Conservation (phyloP, 2,888 invertebrate genomes). For the Vanessa cardui region DNA sequence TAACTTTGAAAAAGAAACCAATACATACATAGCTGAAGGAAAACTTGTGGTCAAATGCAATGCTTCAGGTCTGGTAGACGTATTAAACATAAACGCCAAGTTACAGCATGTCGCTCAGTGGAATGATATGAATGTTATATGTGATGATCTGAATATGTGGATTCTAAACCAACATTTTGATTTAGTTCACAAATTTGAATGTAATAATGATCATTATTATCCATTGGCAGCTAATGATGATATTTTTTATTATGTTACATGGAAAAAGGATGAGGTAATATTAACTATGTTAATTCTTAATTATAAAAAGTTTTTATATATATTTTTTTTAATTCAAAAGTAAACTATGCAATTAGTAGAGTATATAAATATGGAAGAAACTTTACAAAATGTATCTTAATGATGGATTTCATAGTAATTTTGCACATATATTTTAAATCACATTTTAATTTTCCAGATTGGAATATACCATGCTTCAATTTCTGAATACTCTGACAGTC, state of each 20-base stretch:
- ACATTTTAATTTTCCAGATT: slow-evolving; percentile 44
- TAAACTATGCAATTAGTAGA: background rate
- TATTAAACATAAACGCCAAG: slow-evolving; percentile 43
- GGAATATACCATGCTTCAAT: slow-evolving; percentile 47
- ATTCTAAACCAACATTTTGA: slow-evolving; percentile 56
- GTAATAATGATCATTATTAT: slow-evolving; percentile 50
- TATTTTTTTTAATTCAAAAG: background rate
- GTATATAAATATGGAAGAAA: too few relatives aligned
- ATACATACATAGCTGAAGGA: slow-evolving; percentile 50
- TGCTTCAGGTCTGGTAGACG: slow-evolving; percentile 57
- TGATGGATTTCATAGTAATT: too few relatives aligned
- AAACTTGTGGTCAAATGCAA: slow-evolving; percentile 55
- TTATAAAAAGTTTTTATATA: background rate
- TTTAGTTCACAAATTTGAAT: slow-evolving; percentile 56
- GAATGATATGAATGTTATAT: slow-evolving; percentile 56
- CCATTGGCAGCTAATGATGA: slow-evolving; percentile 57
- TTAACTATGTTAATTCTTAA: background rate
- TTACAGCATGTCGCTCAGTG: slow-evolving; percentile 55
- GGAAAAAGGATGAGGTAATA: slow-evolving; percentile 58
- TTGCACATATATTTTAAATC: too few relatives aligned
- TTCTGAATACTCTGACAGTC: slow-evolving; percentile 39
- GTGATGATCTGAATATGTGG: slow-evolving; percentile 60
- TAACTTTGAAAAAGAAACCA: slow-evolving; percentile 51
- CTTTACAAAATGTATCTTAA: too few relatives aligned
- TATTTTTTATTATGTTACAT: slow-evolving; percentile 62